A percentile compares a stretch with the other conserved stretches of the same genome.
Evolutionary conservation across 1,140 invertebrate species (phyloP).

Genomic region (Goniozus legneri): DNA sequence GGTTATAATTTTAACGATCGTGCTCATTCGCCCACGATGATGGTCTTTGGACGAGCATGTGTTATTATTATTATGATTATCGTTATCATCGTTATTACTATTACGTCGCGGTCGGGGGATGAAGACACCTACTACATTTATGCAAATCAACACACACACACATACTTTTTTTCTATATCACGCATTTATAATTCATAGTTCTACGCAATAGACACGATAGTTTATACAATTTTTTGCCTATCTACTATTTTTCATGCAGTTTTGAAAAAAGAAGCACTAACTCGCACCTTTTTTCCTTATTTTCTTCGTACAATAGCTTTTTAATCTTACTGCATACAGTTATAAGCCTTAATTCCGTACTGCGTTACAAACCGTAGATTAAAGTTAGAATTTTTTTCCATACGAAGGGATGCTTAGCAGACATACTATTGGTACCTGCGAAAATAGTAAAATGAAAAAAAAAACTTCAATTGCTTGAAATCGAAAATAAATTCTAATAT

Average conservation of each 20-base stretch:
- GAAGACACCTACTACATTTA: conserved; percentile 9
- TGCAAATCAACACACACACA: conserved; percentile 11
- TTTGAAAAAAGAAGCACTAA: conserved; percentile 29
- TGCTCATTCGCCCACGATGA: too few relatives aligned
- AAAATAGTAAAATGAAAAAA: neutral
- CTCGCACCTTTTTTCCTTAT: too few relatives aligned
- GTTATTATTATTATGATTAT: conserved; percentile 12
- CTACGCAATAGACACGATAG: conserved; percentile 15
- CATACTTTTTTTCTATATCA: conserved; percentile 6
- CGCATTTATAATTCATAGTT: conserved; percentile 17
- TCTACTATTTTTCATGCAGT: neutral
- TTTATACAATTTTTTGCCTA: neutral
- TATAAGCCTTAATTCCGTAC: conserved; percentile 20
- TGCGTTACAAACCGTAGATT: conserved; percentile 13
- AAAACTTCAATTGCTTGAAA: neutral
- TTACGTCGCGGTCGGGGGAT: conserved; percentile 14
- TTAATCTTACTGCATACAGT: conserved; percentile 16
- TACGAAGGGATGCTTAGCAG: conserved; percentile 21
- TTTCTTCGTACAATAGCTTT: conserved; percentile 27
- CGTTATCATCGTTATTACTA: neutral
- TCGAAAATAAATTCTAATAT: neutral
- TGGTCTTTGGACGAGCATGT: conserved; percentile 18
- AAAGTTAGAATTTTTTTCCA: conserved; percentile 15
- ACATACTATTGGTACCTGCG: conserved; percentile 18
- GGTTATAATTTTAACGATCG: too few relatives aligned